Evolutionary conservation across 1,140 invertebrate genomes (phyloP).

Genomic region (Drosophila setifemur): DNA sequence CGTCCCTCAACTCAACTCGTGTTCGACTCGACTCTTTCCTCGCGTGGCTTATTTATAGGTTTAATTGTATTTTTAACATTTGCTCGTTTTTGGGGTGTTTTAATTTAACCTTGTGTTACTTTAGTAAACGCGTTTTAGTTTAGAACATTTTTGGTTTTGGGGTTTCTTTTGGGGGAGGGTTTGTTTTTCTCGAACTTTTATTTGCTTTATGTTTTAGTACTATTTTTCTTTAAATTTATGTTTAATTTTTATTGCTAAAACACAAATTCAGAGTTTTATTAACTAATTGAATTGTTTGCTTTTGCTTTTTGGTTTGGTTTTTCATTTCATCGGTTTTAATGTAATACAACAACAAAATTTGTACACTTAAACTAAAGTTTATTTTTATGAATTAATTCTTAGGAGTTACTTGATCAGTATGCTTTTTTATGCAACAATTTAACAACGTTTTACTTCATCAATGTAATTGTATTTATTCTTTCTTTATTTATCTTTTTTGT

Average conservation of each 20-base stretch:
- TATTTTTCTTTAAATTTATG: slow-evolving; percentile 54
- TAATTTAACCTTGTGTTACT: slow-evolving; percentile 70
- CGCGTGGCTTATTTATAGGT: slow-evolving; percentile 64
- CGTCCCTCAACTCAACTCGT: slow-evolving; percentile 50
- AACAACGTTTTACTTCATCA: slow-evolving; percentile 78
- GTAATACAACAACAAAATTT: slow-evolving; percentile 78
- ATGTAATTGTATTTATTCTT: slow-evolving; percentile 55
- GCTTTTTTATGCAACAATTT: slow-evolving; percentile 72
- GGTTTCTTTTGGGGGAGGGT: slow-evolving; percentile 45
- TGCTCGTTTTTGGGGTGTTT: slow-evolving; percentile 64
- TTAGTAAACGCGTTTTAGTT: slow-evolving; percentile 72
- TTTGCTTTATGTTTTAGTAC: slow-evolving; percentile 38
- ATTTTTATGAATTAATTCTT: slow-evolving; percentile 67
- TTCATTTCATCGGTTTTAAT: slow-evolving; percentile 51
- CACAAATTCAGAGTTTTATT: slow-evolving; percentile 72
- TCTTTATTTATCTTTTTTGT: slow-evolving; percentile 41
- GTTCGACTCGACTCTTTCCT: slow-evolving; percentile 13
- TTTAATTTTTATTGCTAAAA: slow-evolving; percentile 76
- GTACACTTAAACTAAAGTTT: slow-evolving; percentile 75
- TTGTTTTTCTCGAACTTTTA: slow-evolving; percentile 29
- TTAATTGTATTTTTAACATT: slow-evolving; percentile 79
- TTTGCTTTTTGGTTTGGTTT: slow-evolving; percentile 19
- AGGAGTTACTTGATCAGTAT: slow-evolving; percentile 72
- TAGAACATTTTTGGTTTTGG: slow-evolving; percentile 65
- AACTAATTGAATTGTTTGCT: slow-evolving; percentile 44